These are phyloP conservation scores for Drosophila peninsularis DNA, from an alignment of 2,888 invertebrate species.

Conservation along the genomic window DNA sequence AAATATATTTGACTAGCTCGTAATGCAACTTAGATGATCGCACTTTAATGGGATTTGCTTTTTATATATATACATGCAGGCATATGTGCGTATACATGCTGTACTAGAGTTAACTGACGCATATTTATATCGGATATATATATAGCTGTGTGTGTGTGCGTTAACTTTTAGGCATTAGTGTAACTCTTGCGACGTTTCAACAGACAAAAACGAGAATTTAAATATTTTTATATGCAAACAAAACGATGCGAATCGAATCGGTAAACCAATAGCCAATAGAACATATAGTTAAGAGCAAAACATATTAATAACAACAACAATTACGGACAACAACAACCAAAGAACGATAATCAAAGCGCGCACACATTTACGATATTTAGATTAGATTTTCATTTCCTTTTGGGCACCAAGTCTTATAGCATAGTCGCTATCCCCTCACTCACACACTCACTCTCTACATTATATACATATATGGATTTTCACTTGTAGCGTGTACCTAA, in stretches of 20 bases:
- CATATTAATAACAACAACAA: conserved; percentile 37
- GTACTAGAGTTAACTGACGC: conserved; percentile 24
- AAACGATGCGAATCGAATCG: conserved; percentile 9
- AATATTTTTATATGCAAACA: conserved; percentile 73
- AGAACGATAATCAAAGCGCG: conserved; percentile 70
- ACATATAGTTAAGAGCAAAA: conserved; percentile 34
- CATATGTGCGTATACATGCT: conserved; percentile 14
- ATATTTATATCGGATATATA: background rate
- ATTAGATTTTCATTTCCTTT: conserved; percentile 17
- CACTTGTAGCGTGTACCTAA: conserved; percentile 52
- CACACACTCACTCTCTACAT: conserved; percentile 3
- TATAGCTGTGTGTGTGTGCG: conserved; percentile 19
- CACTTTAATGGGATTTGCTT: conserved; percentile 76
- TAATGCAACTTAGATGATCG: conserved; percentile 48
- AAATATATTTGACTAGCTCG: conserved; percentile 30
- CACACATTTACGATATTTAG: conserved; percentile 47
- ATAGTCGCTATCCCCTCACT: background rate
- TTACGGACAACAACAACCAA: conserved; percentile 50
- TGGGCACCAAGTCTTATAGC: conserved; percentile 64
- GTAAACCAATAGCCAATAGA: conserved; percentile 46
- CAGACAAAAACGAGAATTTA: conserved; percentile 60
- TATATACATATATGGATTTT: conserved; percentile 17
- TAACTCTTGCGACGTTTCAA: conserved; percentile 64
- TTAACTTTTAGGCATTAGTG: conserved; percentile 47
- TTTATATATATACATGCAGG: conserved; percentile 46